Base-by-base conservation (phyloP, 2,113 vertebrate genomes). In the Hemichromis elongatus region DNA sequence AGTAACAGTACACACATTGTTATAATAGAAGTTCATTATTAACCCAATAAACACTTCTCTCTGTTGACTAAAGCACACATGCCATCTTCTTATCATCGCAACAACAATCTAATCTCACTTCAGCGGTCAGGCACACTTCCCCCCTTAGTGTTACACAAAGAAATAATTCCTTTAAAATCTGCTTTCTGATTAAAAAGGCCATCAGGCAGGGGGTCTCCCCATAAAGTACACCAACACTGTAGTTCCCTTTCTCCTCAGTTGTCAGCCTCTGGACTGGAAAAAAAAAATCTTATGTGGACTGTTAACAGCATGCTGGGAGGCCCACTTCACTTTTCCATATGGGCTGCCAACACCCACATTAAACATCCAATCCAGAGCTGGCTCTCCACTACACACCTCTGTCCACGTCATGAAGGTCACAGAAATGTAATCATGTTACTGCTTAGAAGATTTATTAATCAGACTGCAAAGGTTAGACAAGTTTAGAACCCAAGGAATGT, bases 21-120 rank as follows among this genome's bases (percentile, higher is more conserved):
- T 86, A 50, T 35, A 79, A 35, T 28, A 78, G 81, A 6, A 56
- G 90, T 90, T 93, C 13, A 88, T 92, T 35, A 93, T 93, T 93
- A 91, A 92, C 89, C 57, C 28, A 59, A 83, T 66, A 3, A 57
- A 66, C 11, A 37, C 16, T 24, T 77, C 53, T 30, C 12, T 16
- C 56, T 18, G 78, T 61, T 55, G 57, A 80, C 50, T 14, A n/a
- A 87, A 57, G 1, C 50, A 28, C 13, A 37, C n/a, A 35, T 40
- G 68, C 1, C 68, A 50, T 50, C 24, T 87, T 77, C 42, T 86
- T 73, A 73, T 21, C 80, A 47, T 55, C 37, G 19, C 24, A 7
- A 61, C 18, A 37, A 13, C 9, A 8, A 18, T 82, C 77, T 86
- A 37, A 84, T 81, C 68, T 68, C 53, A 10, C 77, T 0, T 4